These are phyloP conservation scores for Druon quercuslanigerum DNA, from an alignment of 1,140 invertebrate genomes.

Conservation along the genomic window DNA sequence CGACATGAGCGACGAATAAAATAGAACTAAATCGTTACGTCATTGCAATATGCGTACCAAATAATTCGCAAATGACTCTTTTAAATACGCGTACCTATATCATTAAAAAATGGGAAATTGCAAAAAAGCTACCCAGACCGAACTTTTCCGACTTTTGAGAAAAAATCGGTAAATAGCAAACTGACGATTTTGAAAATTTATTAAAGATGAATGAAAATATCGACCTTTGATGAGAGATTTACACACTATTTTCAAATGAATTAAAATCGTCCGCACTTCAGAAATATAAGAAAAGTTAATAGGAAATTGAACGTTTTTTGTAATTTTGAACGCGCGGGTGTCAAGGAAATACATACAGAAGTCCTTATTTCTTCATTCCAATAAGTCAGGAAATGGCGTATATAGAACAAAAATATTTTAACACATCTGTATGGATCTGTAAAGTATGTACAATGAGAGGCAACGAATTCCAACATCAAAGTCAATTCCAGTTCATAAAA, in stretches of 20 bases:
- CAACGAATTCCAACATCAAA: neutral
- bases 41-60: slow-evolving; percentile 1
- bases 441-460: neutral
- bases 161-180: no score
- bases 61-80: neutral
- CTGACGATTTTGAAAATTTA: neutral
- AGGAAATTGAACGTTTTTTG: no score
- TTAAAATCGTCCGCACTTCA: no score
- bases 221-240: neutral
- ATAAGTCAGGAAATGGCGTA: no score
- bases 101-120: neutral
- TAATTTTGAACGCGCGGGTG: no score
- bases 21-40: neutral
- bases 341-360: no score
- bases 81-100: slow-evolving; percentile 3
- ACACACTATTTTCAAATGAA: no score
- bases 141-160: neutral
- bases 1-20: no score
- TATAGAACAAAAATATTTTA: no score
- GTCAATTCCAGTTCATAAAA: neutral
- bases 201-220: neutral
- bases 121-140: neutral
- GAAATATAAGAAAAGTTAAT: no score
- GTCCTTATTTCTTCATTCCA: no score
- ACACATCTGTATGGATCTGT: neutral